phyloP scores from a whole-genome alignment of 2,888 invertebrate genomes.

The Volucella bombylans region DNA sequence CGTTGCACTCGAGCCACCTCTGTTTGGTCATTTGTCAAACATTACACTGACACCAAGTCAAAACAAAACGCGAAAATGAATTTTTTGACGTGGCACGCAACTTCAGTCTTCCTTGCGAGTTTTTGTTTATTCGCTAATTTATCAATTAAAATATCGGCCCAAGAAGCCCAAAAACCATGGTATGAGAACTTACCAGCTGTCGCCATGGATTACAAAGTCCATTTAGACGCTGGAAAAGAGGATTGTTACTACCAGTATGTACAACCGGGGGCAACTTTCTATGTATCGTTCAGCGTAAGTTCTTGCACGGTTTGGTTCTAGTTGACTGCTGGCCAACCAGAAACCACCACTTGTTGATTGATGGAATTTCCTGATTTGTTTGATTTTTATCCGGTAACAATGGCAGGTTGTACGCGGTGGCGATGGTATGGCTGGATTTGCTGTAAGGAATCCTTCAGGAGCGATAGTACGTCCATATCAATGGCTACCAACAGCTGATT shows the following conservation, averaged over 20 bases:
- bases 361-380: slow-evolving; percentile 7
- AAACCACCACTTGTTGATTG: slow-evolving; percentile 47
- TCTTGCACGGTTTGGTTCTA: slow-evolving; percentile 26
- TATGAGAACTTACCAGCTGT: slow-evolving; percentile 94
- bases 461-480: slow-evolving; percentile 94
- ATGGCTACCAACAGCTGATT: slow-evolving; percentile 94
- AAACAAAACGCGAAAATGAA: slow-evolving; percentile 73
- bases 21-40: slow-evolving; percentile 35
- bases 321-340: slow-evolving; percentile 59
- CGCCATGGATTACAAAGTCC: slow-evolving; percentile 97
- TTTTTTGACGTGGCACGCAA: slow-evolving; percentile 81
- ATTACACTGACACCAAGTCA: slow-evolving; percentile 44
- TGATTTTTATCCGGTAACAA: background rate
- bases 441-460: slow-evolving; percentile 92
- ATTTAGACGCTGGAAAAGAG: slow-evolving; percentile 96
- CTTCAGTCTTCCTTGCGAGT: slow-evolving; percentile 74
- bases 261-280: slow-evolving; percentile 94
- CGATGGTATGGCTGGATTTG: slow-evolving; percentile 96
- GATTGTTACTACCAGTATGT: slow-evolving; percentile 98
- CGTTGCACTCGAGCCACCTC: slow-evolving; percentile 14
- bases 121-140: slow-evolving; percentile 76
- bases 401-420: slow-evolving; percentile 93
- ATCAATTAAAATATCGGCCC: slow-evolving; percentile 75
- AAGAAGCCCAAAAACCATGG: slow-evolving; percentile 87
- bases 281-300: slow-evolving; percentile 95